Evolutionary conservation across 1,140 invertebrate genomes (phyloP).

Genomic region (Drosophila malerkotliana): DNA sequence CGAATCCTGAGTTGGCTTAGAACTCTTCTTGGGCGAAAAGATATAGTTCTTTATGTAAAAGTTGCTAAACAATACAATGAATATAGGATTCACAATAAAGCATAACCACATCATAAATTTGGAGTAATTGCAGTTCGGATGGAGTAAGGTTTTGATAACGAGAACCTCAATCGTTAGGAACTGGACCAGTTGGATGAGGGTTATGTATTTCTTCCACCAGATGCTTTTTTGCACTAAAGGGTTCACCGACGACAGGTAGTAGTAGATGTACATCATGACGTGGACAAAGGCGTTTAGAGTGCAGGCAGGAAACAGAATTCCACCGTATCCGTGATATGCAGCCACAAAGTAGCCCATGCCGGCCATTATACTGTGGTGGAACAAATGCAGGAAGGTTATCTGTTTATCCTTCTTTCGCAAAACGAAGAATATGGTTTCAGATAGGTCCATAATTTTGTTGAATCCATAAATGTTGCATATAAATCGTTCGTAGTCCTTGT

Average conservation of each 20-base stretch:
- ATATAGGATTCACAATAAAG: neutral
- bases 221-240: slow-evolving; percentile 8
- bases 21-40: slow-evolving; percentile 1
- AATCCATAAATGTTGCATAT: slow-evolving; percentile 44
- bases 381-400: slow-evolving; percentile 50
- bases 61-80: slow-evolving; percentile 3
- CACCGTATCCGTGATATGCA: slow-evolving; percentile 84
- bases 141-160: neutral
- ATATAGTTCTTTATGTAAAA: slow-evolving; percentile 18
- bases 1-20: neutral
- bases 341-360: neutral
- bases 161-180: neutral
- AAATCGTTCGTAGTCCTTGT: slow-evolving; percentile 28
- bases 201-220: slow-evolving; percentile 46
- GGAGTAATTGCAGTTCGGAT: slow-evolving; percentile 14
- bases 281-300: slow-evolving; percentile 31
- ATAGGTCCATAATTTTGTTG: slow-evolving; percentile 53
- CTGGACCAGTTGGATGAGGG: slow-evolving; percentile 27
- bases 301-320: slow-evolving; percentile 84
- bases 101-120: neutral
- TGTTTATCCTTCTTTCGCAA: slow-evolving; percentile 58
- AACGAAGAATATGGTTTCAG: slow-evolving; percentile 60
- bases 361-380: slow-evolving; percentile 86
- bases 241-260: slow-evolving; percentile 37
- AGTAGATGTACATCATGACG: slow-evolving; percentile 38